Percentiles rank a stretch among this genome's conserved stretches.
phyloP scores from a whole-genome alignment of 1,140 invertebrate species.

The Gonatopus flavifemur region DNA sequence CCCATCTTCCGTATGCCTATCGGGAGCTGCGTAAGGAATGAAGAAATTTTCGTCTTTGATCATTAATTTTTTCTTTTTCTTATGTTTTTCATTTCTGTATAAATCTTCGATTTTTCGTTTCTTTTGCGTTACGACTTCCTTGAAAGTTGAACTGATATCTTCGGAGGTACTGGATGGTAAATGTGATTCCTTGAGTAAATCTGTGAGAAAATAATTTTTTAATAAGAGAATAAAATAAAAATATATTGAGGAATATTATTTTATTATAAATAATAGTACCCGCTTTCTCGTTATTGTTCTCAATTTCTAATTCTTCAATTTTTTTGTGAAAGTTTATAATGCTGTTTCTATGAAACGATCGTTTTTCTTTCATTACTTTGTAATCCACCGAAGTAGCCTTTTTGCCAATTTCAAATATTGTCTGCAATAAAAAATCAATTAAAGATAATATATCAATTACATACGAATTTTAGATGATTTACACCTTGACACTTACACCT shows the following conservation, averaged over 20 bases:
- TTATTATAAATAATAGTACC: neutral
- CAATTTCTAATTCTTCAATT: conserved; percentile 51
- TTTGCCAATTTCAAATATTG: conserved; percentile 89
- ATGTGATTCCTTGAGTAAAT: conserved; percentile 12
- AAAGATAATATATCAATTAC: conserved; percentile 27
- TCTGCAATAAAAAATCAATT: conserved; percentile 66
- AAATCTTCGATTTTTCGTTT: conserved; percentile 63
- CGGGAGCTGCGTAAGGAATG: conserved; percentile 81
- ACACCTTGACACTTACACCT: conserved; percentile 80
- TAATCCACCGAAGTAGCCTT: conserved; percentile 76
- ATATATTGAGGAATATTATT: neutral
- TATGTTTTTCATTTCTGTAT: conserved; percentile 59
- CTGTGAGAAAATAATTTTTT: too few relatives aligned
- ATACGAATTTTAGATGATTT: conserved; percentile 7
- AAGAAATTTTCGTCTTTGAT: conserved; percentile 76
- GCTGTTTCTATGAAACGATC: conserved; percentile 65
- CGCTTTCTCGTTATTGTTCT: conserved; percentile 36
- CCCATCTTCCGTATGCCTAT: conserved; percentile 88
- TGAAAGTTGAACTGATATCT: conserved; percentile 52
- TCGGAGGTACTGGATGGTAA: conserved; percentile 41
- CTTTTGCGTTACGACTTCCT: conserved; percentile 62
- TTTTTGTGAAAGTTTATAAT: conserved; percentile 57
- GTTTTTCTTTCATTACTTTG: conserved; percentile 72
- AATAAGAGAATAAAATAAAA: neutral
- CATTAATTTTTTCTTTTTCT: conserved; percentile 61